These are phyloP conservation scores for Erythrocercus mccallii DNA, from an alignment of 2,113 vertebrate species.

Conservation along the genomic window DNA sequence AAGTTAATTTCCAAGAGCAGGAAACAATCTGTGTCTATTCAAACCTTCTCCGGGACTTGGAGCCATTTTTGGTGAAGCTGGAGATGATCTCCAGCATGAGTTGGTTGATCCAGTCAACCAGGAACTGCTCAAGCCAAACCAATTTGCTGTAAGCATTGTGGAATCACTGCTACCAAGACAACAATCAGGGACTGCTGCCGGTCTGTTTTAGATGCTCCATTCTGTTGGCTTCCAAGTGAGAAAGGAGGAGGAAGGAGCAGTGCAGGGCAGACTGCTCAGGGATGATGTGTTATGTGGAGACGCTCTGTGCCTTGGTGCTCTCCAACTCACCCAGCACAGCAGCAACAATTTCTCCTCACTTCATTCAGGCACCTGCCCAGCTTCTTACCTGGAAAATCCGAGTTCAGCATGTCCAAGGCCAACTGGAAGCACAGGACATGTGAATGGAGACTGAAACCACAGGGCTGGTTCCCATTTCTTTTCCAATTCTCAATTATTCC, in stretches of 20 bases:
- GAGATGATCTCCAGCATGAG: background rate
- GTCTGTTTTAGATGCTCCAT: background rate
- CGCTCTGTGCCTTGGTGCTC: background rate
- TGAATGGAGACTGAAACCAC: background rate
- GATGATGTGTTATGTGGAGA: background rate
- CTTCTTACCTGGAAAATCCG: background rate
- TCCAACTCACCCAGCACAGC: background rate
- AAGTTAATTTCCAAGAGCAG: background rate
- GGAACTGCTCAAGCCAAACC: background rate
- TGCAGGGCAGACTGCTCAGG: accelerated
- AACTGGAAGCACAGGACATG: background rate
- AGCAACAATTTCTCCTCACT: background rate
- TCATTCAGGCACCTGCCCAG: background rate
- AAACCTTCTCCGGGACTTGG: background rate
- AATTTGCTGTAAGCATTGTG: background rate
- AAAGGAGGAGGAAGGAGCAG: background rate
- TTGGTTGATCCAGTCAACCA: background rate
- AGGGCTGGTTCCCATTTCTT: background rate
- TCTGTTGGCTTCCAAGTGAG: background rate
- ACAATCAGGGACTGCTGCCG: accelerated
- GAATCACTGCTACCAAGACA: background rate
- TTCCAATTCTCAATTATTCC: background rate
- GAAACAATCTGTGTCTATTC: background rate
- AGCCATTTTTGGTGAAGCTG: background rate
- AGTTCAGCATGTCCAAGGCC: background rate